phyloP scores from a whole-genome alignment of 2,113 vertebrate genomes.

The Gallinago media region DNA sequence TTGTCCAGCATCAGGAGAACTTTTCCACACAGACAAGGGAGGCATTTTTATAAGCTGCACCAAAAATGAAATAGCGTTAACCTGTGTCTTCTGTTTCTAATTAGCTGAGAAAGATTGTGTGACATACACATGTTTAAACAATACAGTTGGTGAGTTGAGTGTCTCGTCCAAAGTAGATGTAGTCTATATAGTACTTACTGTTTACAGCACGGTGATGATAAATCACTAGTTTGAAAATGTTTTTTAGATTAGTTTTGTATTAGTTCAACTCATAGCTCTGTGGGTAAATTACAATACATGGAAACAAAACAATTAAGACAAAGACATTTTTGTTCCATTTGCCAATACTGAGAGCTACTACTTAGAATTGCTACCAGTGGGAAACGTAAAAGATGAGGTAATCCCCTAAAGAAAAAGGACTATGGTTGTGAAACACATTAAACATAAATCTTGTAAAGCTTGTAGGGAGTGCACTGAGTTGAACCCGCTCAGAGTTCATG shows the following conservation, averaged over 20 bases:
- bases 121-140: background rate
- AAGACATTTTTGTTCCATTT: slow-evolving; percentile 30
- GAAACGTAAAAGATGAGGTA: slow-evolving; percentile 51
- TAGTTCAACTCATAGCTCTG: background rate
- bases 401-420: slow-evolving; percentile 5
- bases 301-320: background rate
- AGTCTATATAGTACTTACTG: background rate
- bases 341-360: background rate
- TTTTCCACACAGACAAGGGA: background rate
- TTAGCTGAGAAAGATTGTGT: background rate
- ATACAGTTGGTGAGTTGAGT: background rate
- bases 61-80: background rate
- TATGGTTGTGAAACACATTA: slow-evolving; percentile 4
- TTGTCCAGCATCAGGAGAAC: background rate
- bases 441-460: slow-evolving; percentile 27
- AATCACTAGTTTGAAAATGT: background rate
- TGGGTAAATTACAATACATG: background rate
- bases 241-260: background rate
- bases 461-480: background rate
- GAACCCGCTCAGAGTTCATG: background rate
- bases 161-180: background rate
- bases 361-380: slow-evolving; percentile 30
- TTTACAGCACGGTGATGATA: background rate
- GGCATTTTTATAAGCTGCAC: background rate
- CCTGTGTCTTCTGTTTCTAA: slow-evolving; percentile 38